phyloP scores from a whole-genome alignment of 2,888 invertebrate species.

The Argyresthia albistria region DNA sequence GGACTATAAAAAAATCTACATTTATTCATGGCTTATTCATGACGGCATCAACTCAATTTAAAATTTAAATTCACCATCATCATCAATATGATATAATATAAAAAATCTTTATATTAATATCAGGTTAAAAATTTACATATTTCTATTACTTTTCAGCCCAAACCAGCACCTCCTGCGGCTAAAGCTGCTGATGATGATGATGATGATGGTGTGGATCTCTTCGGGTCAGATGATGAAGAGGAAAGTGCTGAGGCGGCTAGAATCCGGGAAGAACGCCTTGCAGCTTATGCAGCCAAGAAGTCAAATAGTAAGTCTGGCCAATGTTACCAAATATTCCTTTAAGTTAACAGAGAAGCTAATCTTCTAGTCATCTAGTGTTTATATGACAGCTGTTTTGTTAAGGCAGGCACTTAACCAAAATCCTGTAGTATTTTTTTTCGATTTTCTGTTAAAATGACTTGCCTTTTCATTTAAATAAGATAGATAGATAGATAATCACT shows the following conservation, averaged over 20 bases:
- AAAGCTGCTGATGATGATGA: slow-evolving; percentile 53
- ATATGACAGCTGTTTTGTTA: too few relatives aligned
- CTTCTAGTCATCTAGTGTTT: too few relatives aligned
- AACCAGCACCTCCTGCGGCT: slow-evolving; percentile 26
- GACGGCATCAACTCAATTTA: too few relatives aligned
- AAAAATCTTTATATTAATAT: too few relatives aligned
- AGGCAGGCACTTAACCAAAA: too few relatives aligned
- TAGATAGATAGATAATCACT: too few relatives aligned
- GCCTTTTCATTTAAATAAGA: too few relatives aligned
- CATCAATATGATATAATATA: too few relatives aligned
- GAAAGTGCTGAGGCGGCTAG: slow-evolving; percentile 83
- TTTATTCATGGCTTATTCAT: too few relatives aligned
- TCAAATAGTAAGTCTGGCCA: slow-evolving; percentile 77
- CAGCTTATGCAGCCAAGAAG: slow-evolving; percentile 93
- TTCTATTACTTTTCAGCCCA: slow-evolving; percentile 16
- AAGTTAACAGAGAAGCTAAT: background rate
- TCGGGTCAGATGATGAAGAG: slow-evolving; percentile 85
- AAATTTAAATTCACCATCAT: too few relatives aligned
- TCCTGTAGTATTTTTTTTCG: too few relatives aligned
- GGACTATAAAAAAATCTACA: background rate
- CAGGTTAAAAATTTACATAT: background rate
- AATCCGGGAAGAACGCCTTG: slow-evolving; percentile 86
- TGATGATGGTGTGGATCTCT: slow-evolving; percentile 85
- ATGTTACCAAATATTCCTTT: background rate
- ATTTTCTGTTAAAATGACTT: too few relatives aligned